Evolutionary conservation across 1,140 invertebrate genomes (phyloP), one percentile per base, ranked within the genome.

Genomic region (Achatina immaculata): DNA sequence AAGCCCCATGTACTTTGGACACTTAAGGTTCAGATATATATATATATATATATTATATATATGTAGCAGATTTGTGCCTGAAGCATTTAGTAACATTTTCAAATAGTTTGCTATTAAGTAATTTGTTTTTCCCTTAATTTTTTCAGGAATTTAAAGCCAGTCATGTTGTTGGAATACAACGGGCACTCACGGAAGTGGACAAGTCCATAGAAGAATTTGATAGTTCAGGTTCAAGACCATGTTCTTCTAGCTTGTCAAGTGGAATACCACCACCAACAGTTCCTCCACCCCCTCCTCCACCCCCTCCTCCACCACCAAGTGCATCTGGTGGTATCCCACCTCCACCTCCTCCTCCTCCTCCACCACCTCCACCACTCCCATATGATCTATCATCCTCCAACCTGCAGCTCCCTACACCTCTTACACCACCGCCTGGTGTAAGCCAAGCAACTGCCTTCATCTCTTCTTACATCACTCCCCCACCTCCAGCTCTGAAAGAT

Each of bases 201-300:
- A 76, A 81, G 48, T 82, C 82, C n/a, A 85, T 83, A 24, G 80
- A 62, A 34, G 80, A 77, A 31, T 82, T 83, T 76, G 82, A 82
- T 71, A 80, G 72, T 34, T 78, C 76, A 28, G 76, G 76, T 38
- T 78, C 76, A n/a, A 66, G 76, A 28, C 76, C 76, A 45, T 4
- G 16, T 16, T 78, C 76, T 38, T 36, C 34, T 1, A 40, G 28
- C 16, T 36, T 62, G n/a, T 31, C 58, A 11, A 14, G 34, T 36
- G 55, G 74, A 48, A n/a, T 75, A 24, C 75, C 80, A 1, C 80
- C 78, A 43, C 83, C 83, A 42, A 74, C 82, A 65, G 65, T 66
- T 24, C 77, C 80, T 1, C 69, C 80, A 31, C 83, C 83, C n/a
- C 80, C 81, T 51, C 83, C 79, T 38, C 75, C 82, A 66, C 81